Evolutionary conservation across 2,797 vertebrate species (phyloP).

Genomic region (Cuculus canorus): DNA sequence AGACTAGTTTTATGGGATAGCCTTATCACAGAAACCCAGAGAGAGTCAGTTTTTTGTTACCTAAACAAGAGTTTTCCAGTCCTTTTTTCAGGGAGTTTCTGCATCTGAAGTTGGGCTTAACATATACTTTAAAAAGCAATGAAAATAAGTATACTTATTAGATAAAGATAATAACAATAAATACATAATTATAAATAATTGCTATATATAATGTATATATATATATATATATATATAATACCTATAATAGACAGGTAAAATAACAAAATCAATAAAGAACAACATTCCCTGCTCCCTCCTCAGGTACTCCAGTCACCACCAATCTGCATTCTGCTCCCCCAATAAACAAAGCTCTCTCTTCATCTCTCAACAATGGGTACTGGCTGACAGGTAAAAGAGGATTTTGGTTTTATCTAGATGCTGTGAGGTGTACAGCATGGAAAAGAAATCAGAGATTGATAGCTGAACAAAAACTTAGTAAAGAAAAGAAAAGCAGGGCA

Average conservation of each 20-base stretch:
- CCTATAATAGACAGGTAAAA: neutral
- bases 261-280: neutral
- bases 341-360: neutral
- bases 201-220: neutral
- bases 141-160: neutral
- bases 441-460: conserved; percentile 12
- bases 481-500: conserved; percentile 1
- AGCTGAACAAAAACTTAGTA: neutral
- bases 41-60: neutral
- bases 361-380: neutral
- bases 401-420: conserved; percentile 26
- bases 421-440: neutral
- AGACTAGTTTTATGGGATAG: neutral
- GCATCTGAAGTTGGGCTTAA: neutral
- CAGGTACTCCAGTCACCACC: neutral
- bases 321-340: neutral
- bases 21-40: neutral
- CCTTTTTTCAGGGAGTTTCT: neutral
- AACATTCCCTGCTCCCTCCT: neutral
- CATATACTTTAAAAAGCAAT: neutral
- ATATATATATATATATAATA: neutral
- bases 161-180: neutral
- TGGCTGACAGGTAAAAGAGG: conserved; percentile 4
- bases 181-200: neutral
- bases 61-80: neutral